Conservation (phyloP, 2,888 invertebrate species). For the Meloe dianella region DNA sequence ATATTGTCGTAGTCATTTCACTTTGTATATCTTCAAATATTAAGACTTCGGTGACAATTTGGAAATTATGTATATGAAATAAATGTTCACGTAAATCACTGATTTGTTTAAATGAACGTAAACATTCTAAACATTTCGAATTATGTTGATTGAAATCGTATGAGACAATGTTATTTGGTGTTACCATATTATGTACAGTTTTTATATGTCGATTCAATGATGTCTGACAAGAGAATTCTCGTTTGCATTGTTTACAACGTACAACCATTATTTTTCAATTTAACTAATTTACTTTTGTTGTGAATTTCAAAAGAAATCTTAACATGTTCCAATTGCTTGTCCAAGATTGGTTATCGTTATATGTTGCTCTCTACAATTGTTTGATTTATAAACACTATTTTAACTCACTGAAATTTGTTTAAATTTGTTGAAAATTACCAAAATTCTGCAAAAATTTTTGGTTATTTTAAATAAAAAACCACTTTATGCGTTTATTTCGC, state of each 20-base stretch:
- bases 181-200: not conserved
- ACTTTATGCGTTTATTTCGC: not conserved
- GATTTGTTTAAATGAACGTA: slow-evolving; percentile 2
- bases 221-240: not conserved
- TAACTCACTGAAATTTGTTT: not conserved
- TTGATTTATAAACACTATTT: not conserved
- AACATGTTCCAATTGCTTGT: too few species aligned
- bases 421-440: not conserved
- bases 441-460: not conserved
- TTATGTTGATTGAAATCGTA: slow-evolving; percentile 3
- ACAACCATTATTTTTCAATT: not conserved
- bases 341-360: too few species aligned
- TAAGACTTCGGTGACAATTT: not conserved
- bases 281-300: not conserved
- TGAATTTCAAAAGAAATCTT: too few species aligned
- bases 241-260: not conserved
- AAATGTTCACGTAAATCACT: slow-evolving; percentile 7
- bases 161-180: not conserved
- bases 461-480: not conserved
- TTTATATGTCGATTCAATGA: not conserved
- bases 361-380: too few species aligned
- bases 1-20: too few species aligned
- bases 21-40: slow-evolving; percentile 2
- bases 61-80: slow-evolving; percentile 1
- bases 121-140: slow-evolving; percentile 10